Evolutionary conservation across 2,113 vertebrate species (phyloP).

Genomic region (Lucifuga dentata): DNA sequence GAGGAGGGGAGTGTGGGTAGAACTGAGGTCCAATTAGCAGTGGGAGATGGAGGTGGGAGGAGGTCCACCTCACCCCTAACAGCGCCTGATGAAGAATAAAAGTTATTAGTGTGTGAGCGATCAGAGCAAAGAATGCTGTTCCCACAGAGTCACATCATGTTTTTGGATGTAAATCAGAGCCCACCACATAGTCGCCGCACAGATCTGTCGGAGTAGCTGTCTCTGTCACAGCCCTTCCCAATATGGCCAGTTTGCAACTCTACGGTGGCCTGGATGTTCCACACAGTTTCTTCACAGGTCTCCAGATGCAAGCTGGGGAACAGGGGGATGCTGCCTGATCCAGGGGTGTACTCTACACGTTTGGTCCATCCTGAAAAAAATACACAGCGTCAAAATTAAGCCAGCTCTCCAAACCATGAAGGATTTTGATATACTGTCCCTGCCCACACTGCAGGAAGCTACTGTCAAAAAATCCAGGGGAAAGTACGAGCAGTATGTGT

Average conservation of each 20-base stretch:
- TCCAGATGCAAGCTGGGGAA: slow-evolving; percentile 95
- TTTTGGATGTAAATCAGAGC: slow-evolving; percentile 18
- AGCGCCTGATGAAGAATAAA: slow-evolving; percentile 83
- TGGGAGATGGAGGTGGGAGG: slow-evolving; percentile 91
- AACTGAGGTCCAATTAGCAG: slow-evolving; percentile 92
- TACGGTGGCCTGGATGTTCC: slow-evolving; percentile 97
- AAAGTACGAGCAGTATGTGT: background rate
- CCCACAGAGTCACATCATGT: background rate
- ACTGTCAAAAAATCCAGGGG: background rate
- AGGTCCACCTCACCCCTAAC: slow-evolving; percentile 95
- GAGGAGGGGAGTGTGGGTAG: slow-evolving; percentile 96
- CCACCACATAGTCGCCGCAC: slow-evolving; percentile 94
- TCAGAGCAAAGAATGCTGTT: background rate
- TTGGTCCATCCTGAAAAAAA: slow-evolving; percentile 91
- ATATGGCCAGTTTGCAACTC: slow-evolving; percentile 97
- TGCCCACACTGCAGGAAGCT: background rate
- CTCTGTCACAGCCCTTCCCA: slow-evolving; percentile 96
- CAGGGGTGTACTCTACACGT: slow-evolving; percentile 94
- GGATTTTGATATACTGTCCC: too few relatives aligned
- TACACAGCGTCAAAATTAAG: background rate
- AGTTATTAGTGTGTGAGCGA: background rate
- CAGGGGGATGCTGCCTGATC: slow-evolving; percentile 91
- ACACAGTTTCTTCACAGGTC: slow-evolving; percentile 96
- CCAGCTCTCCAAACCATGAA: background rate
- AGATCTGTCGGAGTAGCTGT: slow-evolving; percentile 96